These are phyloP conservation scores for Pampusana beccarii DNA, from an alignment of 2,113 vertebrate genomes.

Conservation along the genomic window DNA sequence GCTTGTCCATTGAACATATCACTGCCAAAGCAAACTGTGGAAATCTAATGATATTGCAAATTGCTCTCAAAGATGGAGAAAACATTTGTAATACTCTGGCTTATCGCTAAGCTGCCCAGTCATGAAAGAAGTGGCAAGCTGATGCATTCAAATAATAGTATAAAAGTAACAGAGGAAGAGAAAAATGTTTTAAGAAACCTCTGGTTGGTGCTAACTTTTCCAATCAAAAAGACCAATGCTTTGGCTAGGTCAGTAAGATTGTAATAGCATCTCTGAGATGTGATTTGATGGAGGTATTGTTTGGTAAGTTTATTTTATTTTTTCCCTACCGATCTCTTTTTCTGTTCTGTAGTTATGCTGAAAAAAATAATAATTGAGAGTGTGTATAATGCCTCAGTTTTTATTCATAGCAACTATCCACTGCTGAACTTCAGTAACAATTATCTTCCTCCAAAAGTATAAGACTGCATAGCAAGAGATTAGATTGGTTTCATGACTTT, in stretches of 20 bases:
- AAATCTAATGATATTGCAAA: constrained; percentile 1
- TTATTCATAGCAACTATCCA: neutral
- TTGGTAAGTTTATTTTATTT: neutral
- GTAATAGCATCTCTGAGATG: neutral
- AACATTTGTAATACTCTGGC: constrained; percentile 11
- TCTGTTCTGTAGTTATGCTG: neutral
- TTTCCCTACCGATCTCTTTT: neutral
- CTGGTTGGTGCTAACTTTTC: neutral
- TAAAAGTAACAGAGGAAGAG: neutral
- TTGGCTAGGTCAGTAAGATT: neutral
- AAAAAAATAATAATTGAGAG: neutral
- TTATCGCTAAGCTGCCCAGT: constrained; percentile 51
- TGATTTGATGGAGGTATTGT: neutral
- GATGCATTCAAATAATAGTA: neutral
- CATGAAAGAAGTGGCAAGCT: neutral
- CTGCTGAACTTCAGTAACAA: constrained; percentile 22
- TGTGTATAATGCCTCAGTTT: neutral
- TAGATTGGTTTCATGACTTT: constrained; percentile 41
- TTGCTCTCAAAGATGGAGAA: constrained; percentile 39
- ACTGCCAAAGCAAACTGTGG: constrained; percentile 36
- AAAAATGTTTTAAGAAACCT: neutral
- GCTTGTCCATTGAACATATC: neutral
- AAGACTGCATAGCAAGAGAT: neutral
- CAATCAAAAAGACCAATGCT: neutral
- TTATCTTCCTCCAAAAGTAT: constrained; percentile 8